Evolutionary conservation across 1,140 invertebrate genomes (phyloP), one percentile per base, ranked within the genome.

Genomic region (Orussus abietinus): DNA sequence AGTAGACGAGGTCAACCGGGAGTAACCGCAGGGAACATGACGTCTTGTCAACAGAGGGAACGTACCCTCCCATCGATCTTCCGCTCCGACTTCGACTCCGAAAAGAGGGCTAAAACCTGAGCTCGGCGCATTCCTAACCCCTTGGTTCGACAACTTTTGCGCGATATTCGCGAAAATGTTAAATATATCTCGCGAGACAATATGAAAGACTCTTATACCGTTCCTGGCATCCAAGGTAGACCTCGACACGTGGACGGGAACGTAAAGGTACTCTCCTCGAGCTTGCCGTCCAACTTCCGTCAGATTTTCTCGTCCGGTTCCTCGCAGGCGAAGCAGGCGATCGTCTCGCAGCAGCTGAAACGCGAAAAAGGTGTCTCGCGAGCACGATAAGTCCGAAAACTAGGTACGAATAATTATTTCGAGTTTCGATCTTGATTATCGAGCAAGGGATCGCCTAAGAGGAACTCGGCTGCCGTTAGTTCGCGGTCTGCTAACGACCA

Each of bases 301-400:
- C 18, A 75, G 50, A 62, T 74, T 75, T 30, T 69, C 63, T 14
- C 49, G 52, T 2, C 51, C 51, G 6, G 55, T 49, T 7, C 46
- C 42, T 9, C 57, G 52, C 21, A 74, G 43, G 29, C 54, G 50
- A 3, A 57, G 29, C 12, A 74, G 46, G 32, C 61, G 62, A 49
- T 68, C 62, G 41, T 74, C 72, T 14, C 53, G 49, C 5, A 64
- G 37, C 5, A 74, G 51, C 72, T 74, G 53, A 7, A 59, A 62
- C 21, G 38, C 26, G 17, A 33, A 39, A 37, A 33, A 19, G 18
- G 36, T n/a, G n/a, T n/a, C n/a, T n/a, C n/a, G n/a, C n/a, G n/a
- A n/a, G n/a, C n/a, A n/a, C n/a, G n/a, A n/a, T n/a, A n/a, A n/a
- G n/a, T n/a, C n/a, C n/a, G n/a, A n/a, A n/a, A n/a, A n/a, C n/a